phyloP scores from a whole-genome alignment of 2,797 vertebrate genomes.

The Lacerta bilineata region DNA sequence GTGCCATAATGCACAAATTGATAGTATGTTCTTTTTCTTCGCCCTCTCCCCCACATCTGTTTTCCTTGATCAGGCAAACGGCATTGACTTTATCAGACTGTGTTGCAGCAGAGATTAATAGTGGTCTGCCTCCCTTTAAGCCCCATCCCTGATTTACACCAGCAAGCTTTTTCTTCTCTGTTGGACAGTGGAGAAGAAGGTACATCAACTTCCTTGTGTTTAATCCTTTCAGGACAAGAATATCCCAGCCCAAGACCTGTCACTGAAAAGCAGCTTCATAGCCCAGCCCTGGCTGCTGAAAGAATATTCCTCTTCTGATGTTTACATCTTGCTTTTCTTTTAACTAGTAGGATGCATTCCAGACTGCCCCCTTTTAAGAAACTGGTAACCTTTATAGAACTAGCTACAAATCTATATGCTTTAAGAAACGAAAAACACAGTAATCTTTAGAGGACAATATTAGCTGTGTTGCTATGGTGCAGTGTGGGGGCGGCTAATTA shows the following conservation, averaged over 20 bases:
- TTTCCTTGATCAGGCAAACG: conserved; percentile 18
- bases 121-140: conserved; percentile 28
- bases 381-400: neutral
- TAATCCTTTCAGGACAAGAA: conserved; percentile 36
- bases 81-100: conserved; percentile 19
- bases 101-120: conserved; percentile 35
- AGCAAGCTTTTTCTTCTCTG: conserved; percentile 20
- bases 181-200: conserved; percentile 13
- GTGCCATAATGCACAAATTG: neutral
- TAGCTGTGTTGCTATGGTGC: conserved; percentile 71
- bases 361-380: conserved; percentile 5
- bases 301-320: conserved; percentile 51
- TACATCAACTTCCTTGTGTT: neutral
- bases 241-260: conserved; percentile 49
- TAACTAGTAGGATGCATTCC: conserved; percentile 24
- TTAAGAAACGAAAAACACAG: conserved; percentile 15
- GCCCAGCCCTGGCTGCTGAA: conserved; percentile 46
- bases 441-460: conserved; percentile 62
- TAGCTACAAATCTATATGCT: conserved; percentile 51
- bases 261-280: conserved; percentile 53
- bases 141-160: conserved; percentile 62
- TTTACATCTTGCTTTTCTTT: conserved; percentile 47
- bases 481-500: conserved; percentile 63
- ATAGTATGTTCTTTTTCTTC: neutral
- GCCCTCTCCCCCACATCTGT: neutral